Evolutionary conservation across 92 coral and sea anemone genomes (phyloP).

Genomic region (Umimayanthus kanabou): DNA sequence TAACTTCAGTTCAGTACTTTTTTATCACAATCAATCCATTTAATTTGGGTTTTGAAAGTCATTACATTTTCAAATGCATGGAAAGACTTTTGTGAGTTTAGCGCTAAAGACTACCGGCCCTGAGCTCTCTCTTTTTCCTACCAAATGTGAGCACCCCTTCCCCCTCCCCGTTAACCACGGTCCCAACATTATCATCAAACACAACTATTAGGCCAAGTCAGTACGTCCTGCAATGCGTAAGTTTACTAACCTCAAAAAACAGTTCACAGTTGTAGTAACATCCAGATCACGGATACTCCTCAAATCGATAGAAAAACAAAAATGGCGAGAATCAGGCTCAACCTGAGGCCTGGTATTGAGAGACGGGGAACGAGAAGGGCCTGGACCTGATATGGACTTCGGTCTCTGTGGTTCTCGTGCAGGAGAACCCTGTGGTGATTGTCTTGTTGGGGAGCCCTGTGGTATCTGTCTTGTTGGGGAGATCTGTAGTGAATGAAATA

Average conservation of each 20-base stretch:
- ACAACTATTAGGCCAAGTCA: neutral
- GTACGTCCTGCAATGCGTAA: neutral
- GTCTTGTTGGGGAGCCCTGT: conserved; percentile 30
- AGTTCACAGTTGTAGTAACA: conserved; percentile 84
- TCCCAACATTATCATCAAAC: too few relatives aligned
- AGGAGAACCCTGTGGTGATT: conserved; percentile 22
- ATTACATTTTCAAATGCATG: too few relatives aligned
- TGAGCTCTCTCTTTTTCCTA: too few relatives aligned
- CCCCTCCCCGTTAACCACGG: too few relatives aligned
- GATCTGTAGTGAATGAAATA: too few relatives aligned
- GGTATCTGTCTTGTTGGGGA: neutral
- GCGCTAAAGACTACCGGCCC: too few relatives aligned
- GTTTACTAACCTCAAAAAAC: conserved; percentile 77
- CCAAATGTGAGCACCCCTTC: too few relatives aligned
- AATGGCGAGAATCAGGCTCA: conserved; percentile 80
- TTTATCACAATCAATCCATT: too few relatives aligned
- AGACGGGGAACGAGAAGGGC: conserved; percentile 45
- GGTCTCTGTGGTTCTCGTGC: conserved; percentile 22
- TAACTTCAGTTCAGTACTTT: too few relatives aligned
- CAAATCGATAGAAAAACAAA: conserved; percentile 93
- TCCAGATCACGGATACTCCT: conserved; percentile 86
- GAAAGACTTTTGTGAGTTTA: too few relatives aligned
- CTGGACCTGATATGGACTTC: conserved; percentile 22
- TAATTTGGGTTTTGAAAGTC: too few relatives aligned
- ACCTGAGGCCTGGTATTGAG: conserved; percentile 48